phyloP scores from a whole-genome alignment of 1,140 invertebrate species.

The Drosophila azteca region DNA sequence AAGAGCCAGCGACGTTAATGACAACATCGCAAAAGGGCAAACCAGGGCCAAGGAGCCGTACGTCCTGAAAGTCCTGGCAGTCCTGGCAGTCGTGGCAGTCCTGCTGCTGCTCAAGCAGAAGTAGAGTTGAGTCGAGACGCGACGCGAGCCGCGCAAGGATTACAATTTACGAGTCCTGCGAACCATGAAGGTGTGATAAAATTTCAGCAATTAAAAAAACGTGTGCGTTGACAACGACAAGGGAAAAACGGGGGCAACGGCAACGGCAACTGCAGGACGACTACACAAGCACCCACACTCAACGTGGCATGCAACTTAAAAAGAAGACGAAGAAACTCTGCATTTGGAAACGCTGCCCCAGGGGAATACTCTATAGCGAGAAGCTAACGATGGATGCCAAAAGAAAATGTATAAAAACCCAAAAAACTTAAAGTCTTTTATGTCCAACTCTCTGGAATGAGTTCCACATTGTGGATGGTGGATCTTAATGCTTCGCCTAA shows the following conservation, averaged over 20 bases:
- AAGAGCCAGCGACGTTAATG: conserved; percentile 82
- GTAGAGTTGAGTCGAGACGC: conserved; percentile 21
- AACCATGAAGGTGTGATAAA: conserved; percentile 82
- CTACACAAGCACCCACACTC: conserved; percentile 40
- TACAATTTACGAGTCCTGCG: conserved; percentile 82
- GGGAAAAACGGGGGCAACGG: conserved; percentile 5
- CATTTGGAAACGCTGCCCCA: conserved; percentile 3
- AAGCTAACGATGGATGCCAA: background rate
- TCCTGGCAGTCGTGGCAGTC: no score
- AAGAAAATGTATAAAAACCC: background rate
- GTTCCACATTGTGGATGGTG: no score
- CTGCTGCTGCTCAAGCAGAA: conserved; percentile 35
- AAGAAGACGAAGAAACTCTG: conserved; percentile 39
- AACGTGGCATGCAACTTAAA: conserved; percentile 71
- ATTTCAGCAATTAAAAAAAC: conserved; percentile 83
- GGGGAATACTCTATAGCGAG: conserved; percentile 41
- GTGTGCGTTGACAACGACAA: conserved; percentile 76
- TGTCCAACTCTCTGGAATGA: no score
- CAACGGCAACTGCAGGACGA: conserved; percentile 9
- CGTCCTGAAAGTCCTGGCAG: background rate
- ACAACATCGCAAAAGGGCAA: conserved; percentile 68
- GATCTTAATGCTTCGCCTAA: no score
- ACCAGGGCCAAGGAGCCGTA: conserved; percentile 44
- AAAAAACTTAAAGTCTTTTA: no score
- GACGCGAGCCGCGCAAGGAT: conserved; percentile 63